A percentile compares a stretch with the other conserved stretches of the same genome.
phyloP scores from a whole-genome alignment of 2,797 vertebrate species.

The Dromococcyx pavoninus region DNA sequence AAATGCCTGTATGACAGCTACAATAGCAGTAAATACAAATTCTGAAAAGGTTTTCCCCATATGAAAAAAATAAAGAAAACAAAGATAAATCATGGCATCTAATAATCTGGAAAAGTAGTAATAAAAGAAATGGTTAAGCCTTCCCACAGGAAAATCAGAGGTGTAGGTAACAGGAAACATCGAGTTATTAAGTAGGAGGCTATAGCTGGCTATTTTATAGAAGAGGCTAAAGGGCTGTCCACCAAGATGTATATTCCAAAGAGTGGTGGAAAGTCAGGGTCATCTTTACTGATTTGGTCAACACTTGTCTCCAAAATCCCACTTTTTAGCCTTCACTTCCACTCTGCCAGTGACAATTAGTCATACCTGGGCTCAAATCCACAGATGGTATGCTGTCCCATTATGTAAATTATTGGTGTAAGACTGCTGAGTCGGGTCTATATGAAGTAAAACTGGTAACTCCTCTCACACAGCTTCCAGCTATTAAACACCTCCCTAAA shows the following conservation, averaged over 20 bases:
- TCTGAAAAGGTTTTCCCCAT: neutral
- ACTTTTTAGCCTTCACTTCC: neutral
- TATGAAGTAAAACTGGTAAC: constrained; percentile 48
- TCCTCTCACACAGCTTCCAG: neutral
- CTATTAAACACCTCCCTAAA: constrained; percentile 2
- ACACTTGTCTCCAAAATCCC: neutral
- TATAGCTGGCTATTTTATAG: neutral
- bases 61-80: neutral
- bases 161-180: neutral
- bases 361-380: neutral
- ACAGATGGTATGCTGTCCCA: neutral
- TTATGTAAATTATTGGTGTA: neutral
- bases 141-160: neutral
- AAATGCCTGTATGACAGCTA: neutral
- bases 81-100: neutral
- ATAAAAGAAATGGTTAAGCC: neutral
- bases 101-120: neutral
- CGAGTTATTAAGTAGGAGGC: neutral
- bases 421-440: neutral
- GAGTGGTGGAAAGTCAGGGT: neutral
- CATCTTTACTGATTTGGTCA: neutral
- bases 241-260: neutral
- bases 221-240: neutral
- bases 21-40: neutral
- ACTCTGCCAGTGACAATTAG: neutral